Evolutionary conservation across 2,113 vertebrate species (phyloP).

Genomic region (Athene noctua): DNA sequence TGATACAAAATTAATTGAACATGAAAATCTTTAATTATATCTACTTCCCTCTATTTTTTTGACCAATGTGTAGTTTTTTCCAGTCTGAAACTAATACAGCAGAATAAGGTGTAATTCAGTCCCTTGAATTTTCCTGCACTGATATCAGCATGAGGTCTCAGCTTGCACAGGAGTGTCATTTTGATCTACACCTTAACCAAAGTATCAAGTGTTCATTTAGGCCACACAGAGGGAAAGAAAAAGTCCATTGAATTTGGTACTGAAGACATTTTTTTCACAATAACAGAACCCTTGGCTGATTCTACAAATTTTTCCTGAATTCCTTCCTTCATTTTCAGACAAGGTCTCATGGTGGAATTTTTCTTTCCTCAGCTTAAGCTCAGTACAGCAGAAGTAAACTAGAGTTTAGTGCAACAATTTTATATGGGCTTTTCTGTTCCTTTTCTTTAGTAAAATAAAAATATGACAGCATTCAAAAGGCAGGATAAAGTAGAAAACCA

Average conservation of each 20-base stretch:
- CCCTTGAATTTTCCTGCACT: not conserved
- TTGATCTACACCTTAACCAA: not conserved
- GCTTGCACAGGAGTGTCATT: not conserved
- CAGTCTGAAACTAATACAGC: not conserved
- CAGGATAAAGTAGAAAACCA: not conserved
- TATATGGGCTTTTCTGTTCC: not conserved
- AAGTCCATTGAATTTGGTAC: not conserved
- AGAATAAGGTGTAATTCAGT: not conserved
- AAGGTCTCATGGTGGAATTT: not conserved
- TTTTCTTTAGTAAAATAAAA: not conserved
- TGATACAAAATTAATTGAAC: not conserved
- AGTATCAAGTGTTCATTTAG: not conserved
- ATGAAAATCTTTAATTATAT: not conserved
- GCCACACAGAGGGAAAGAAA: not conserved
- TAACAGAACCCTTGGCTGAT: not conserved
- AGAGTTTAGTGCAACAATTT: not conserved
- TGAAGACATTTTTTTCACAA: not conserved
- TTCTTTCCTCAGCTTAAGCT: not conserved
- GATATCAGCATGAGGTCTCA: not conserved
- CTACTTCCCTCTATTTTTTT: not conserved
- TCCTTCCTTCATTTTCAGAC: not conserved
- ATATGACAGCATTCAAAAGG: not conserved
- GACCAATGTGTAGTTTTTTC: not conserved
- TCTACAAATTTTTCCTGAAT: not conserved
- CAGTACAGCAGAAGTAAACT: not conserved